Evolutionary conservation across 2,797 vertebrate species (phyloP).

Genomic region (Arnoldichthys spilopterus): DNA sequence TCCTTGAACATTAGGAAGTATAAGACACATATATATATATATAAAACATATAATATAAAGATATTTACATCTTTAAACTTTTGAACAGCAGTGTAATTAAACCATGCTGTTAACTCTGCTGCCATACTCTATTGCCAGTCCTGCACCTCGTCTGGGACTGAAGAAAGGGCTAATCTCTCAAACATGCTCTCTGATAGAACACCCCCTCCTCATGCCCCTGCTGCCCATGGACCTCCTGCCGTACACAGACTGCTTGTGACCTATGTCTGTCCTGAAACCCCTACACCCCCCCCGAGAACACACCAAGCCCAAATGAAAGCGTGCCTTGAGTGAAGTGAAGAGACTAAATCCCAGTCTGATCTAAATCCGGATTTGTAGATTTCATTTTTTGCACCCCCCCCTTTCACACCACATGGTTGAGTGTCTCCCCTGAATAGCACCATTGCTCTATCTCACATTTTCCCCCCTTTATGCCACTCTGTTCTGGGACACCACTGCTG

Average conservation of each 20-base stretch:
- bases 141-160: conserved; percentile 72
- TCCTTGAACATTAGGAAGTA: not conserved
- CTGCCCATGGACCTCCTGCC: conserved; percentile 72
- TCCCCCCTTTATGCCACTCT: conserved; percentile 17
- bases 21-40: not conserved
- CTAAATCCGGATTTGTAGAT: conserved; percentile 78
- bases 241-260: conserved; percentile 73
- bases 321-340: conserved; percentile 65
- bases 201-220: conserved; percentile 10
- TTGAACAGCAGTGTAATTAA: conserved; percentile 15
- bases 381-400: conserved; percentile 70
- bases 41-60: not conserved
- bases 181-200: conserved; percentile 60
- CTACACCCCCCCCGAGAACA: conserved; percentile 36
- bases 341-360: conserved; percentile 80
- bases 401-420: conserved; percentile 58
- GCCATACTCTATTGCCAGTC: conserved; percentile 53
- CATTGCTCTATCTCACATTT: conserved; percentile 65
- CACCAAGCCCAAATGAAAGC: conserved; percentile 52
- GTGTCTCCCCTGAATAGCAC: conserved; percentile 47
- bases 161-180: conserved; percentile 78
- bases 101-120: not conserved
- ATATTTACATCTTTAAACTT: not conserved
- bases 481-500: not conserved
- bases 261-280: conserved; percentile 58